Evolutionary conservation across 2,888 invertebrate genomes (phyloP).

Genomic region (Euzophera pinguis): DNA sequence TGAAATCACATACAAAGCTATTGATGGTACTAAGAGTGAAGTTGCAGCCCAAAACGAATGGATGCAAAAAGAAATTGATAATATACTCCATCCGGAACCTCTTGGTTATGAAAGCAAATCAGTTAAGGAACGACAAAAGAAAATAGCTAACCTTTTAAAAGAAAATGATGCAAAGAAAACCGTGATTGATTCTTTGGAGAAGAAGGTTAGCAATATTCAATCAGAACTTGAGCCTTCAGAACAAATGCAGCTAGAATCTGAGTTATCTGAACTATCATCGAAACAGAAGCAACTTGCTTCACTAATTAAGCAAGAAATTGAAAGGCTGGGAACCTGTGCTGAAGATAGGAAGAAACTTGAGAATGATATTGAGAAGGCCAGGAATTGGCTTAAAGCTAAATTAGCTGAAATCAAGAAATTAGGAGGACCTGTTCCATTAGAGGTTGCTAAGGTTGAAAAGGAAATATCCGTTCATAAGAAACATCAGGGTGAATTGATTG

Average conservation of each 20-base stretch:
- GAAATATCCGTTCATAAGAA: slow-evolving; percentile 88
- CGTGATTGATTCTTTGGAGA: slow-evolving; percentile 89
- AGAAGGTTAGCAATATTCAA: slow-evolving; percentile 90
- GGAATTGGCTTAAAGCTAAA: slow-evolving; percentile 89
- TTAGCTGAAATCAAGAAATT: slow-evolving; percentile 87
- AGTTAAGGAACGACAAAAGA: slow-evolving; percentile 86
- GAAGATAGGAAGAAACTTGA: slow-evolving; percentile 89
- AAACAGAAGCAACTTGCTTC: slow-evolving; percentile 88
- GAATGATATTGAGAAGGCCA: slow-evolving; percentile 87
- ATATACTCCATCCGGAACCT: slow-evolving; percentile 82
- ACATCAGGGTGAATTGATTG: slow-evolving; percentile 87
- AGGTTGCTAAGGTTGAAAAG: slow-evolving; percentile 89
- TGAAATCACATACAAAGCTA: slow-evolving; percentile 90
- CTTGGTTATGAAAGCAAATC: slow-evolving; percentile 89
- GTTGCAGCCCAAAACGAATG: slow-evolving; percentile 89
- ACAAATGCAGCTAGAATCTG: slow-evolving; percentile 87
- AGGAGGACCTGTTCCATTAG: slow-evolving; percentile 88
- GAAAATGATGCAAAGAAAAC: slow-evolving; percentile 92
- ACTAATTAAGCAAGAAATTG: slow-evolving; percentile 86
- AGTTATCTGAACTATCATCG: slow-evolving; percentile 84
- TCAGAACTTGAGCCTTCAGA: slow-evolving; percentile 92
- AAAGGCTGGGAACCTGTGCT: slow-evolving; percentile 83
- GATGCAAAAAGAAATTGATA: slow-evolving; percentile 86
- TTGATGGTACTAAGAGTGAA: slow-evolving; percentile 89
- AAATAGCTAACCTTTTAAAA: slow-evolving; percentile 86